phyloP scores from a whole-genome alignment of 2,888 invertebrate genomes.

The Dynastes hyllus region DNA sequence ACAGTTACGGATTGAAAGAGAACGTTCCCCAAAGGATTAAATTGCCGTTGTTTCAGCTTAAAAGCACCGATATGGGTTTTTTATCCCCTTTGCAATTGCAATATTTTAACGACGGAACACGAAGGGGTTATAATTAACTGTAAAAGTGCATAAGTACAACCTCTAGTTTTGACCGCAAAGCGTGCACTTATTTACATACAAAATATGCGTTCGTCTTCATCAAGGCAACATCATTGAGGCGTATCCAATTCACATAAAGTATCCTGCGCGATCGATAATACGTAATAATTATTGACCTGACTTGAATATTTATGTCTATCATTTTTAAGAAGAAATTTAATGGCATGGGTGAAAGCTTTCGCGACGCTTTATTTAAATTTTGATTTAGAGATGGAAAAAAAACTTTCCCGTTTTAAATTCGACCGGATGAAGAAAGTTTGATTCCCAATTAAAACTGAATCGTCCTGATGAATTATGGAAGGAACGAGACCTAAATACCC shows the following conservation, averaged over 20 bases:
- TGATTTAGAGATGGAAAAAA: conserved; percentile 33
- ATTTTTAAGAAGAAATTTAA: conserved; percentile 30
- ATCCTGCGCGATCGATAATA: conserved; percentile 28
- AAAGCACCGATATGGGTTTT: conserved; percentile 22
- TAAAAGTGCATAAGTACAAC: neutral
- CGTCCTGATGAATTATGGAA: conserved; percentile 34
- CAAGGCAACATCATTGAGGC: conserved; percentile 31
- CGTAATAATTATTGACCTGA: conserved; percentile 28
- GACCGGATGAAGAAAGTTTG: conserved; percentile 21
- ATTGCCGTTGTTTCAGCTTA: neutral
- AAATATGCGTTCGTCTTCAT: conserved; percentile 37
- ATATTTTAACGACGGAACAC: conserved; percentile 1
- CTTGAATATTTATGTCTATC: conserved; percentile 33
- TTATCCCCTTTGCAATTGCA: conserved; percentile 38
- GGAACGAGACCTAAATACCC: conserved; percentile 11
- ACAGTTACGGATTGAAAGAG: too few relatives aligned
- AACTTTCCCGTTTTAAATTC: conserved; percentile 6
- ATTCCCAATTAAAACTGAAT: conserved; percentile 18
- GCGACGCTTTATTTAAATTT: conserved; percentile 24
- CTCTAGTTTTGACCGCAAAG: conserved; percentile 24
- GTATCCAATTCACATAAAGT: conserved; percentile 22
- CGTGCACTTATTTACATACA: conserved; percentile 21
- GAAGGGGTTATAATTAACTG: conserved; percentile 31
- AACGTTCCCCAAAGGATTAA: neutral
- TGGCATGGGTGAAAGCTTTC: conserved; percentile 26